Conservation (phyloP, 1,140 invertebrate species). For the Zaprionus davidi region DNA sequence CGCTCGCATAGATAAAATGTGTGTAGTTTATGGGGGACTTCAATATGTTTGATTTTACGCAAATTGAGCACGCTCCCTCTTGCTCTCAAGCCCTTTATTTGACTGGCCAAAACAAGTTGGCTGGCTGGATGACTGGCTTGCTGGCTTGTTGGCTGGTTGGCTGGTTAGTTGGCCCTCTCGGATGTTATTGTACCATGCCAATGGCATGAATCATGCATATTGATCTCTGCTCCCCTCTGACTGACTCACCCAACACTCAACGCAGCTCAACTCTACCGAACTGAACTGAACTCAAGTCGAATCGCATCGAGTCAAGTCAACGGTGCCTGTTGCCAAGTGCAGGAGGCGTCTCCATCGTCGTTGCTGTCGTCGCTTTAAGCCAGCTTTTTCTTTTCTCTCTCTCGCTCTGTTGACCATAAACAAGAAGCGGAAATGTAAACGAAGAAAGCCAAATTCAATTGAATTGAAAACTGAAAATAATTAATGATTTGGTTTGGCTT, state of each 20-base stretch:
- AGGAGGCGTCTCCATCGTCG: constrained; percentile 10
- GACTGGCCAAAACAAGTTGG: constrained; percentile 9
- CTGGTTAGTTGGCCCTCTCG: constrained; percentile 10
- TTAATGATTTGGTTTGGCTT: constrained; percentile 22
- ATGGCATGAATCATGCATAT: constrained; percentile 68
- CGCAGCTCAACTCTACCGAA: background rate
- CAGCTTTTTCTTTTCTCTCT: constrained; percentile 16
- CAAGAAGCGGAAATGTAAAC: constrained; percentile 46
- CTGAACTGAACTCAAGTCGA: background rate
- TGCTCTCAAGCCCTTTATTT: background rate
- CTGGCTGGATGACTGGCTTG: background rate
- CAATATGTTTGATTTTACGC: constrained; percentile 1
- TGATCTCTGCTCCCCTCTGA: constrained; percentile 27
- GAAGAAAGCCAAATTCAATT: constrained; percentile 22
- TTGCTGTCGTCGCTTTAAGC: constrained; percentile 21
- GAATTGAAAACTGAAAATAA: constrained; percentile 23
- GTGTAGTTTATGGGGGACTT: background rate
- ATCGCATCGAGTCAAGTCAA: background rate
- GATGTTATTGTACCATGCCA: constrained; percentile 48
- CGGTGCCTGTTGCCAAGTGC: constrained; percentile 35
- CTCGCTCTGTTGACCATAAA: constrained; percentile 23
- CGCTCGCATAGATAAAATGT: constrained; percentile 1
- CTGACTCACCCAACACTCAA: constrained; percentile 10
- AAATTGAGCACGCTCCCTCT: background rate
- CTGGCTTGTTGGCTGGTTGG: background rate